Conservation (phyloP, 2,797 vertebrate genomes). For the Acanthopagrus latus region DNA sequence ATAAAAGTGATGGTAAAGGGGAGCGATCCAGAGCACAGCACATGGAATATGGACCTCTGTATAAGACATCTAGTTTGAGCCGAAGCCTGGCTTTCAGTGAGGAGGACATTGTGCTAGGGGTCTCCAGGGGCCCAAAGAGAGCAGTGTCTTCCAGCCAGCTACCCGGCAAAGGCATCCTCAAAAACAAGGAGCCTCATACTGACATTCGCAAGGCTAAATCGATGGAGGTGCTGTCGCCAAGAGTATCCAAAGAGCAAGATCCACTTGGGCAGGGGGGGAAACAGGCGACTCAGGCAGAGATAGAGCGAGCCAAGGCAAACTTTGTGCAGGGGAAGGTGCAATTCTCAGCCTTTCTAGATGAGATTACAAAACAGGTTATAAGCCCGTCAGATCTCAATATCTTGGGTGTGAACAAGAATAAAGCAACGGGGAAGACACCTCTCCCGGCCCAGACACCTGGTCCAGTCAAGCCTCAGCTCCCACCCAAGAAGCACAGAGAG, state of each 20-base stretch:
- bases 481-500: constrained; percentile 71
- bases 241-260: constrained; percentile 60
- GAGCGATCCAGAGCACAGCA: constrained; percentile 21
- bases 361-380: constrained; percentile 89
- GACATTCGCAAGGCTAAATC: constrained; percentile 87
- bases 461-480: constrained; percentile 77
- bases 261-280: constrained; percentile 63
- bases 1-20: constrained; percentile 35
- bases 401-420: constrained; percentile 76
- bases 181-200: constrained; percentile 77
- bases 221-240: constrained; percentile 86
- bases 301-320: constrained; percentile 64
- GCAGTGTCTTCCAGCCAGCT: constrained; percentile 78
- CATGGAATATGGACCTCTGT: constrained; percentile 65
- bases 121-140: constrained; percentile 74
- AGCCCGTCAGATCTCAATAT: constrained; percentile 85
- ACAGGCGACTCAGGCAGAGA: constrained; percentile 40
- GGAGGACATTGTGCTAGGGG: constrained; percentile 73
- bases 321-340: constrained; percentile 85
- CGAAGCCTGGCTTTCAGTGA: constrained; percentile 79
- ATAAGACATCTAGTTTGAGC: constrained; percentile 82
- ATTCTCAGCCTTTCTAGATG: constrained; percentile 90
- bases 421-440: constrained; percentile 42
- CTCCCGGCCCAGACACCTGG: constrained; percentile 18
- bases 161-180: constrained; percentile 87